Conservation (phyloP, 2,113 vertebrate species). For the Syngnathus floridae region DNA sequence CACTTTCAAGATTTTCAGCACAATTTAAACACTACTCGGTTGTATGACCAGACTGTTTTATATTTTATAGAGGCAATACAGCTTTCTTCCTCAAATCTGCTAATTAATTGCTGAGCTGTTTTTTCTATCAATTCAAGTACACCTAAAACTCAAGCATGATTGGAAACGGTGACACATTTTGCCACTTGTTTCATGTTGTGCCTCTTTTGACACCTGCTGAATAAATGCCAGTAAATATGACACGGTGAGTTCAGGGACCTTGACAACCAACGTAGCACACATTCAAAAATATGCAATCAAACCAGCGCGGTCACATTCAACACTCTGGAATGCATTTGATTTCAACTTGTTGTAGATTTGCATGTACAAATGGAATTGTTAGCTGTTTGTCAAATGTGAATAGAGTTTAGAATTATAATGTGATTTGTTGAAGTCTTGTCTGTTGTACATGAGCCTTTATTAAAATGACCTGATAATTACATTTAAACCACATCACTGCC, state of each 20-base stretch:
- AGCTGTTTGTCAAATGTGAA: neutral
- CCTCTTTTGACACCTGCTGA: neutral
- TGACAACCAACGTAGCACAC: neutral
- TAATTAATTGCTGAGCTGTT: neutral
- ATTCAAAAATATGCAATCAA: slow-evolving; percentile 21
- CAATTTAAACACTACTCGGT: slow-evolving; percentile 3
- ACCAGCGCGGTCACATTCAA: neutral
- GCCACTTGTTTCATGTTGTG: neutral
- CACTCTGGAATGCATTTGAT: neutral
- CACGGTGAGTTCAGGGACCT: neutral
- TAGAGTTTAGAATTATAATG: slow-evolving; percentile 7
- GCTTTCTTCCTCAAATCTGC: slow-evolving; percentile 10
- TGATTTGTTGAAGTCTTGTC: slow-evolving; percentile 26
- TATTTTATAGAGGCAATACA: neutral
- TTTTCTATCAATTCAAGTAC: neutral
- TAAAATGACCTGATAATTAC: neutral
- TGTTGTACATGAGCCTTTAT: slow-evolving; percentile 38
- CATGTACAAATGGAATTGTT: slow-evolving; percentile 21
- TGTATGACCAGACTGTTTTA: slow-evolving; percentile 2
- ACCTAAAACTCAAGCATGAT: neutral
- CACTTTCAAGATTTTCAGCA: slow-evolving; percentile 51
- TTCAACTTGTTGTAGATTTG: neutral
- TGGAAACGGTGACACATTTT: neutral
- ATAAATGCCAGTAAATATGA: neutral
- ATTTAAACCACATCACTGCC: slow-evolving; percentile 9